Percentiles rank a stretch among this genome's conserved stretches.
Evolutionary conservation across 2,797 vertebrate genomes (phyloP).

Genomic region (Toxotes lorentzi): DNA sequence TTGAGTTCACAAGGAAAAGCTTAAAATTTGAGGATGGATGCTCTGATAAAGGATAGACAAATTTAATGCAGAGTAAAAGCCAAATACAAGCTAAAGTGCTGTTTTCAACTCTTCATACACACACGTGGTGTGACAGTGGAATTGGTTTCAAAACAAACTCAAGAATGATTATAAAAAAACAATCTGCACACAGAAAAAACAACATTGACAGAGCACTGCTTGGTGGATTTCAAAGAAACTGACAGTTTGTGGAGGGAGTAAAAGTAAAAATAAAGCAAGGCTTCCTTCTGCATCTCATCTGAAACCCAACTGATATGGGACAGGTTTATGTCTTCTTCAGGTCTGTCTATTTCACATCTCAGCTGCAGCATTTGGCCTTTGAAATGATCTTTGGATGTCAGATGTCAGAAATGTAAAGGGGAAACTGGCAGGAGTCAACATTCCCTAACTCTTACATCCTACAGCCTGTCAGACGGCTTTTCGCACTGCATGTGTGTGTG

Average conservation of each 20-base stretch:
- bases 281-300: conserved; percentile 24
- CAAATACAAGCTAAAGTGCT: neutral
- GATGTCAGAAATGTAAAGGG: conserved; percentile 29
- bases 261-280: conserved; percentile 6
- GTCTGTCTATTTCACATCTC: conserved; percentile 52
- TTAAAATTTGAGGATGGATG: neutral
- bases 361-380: conserved; percentile 34
- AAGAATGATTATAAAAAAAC: conserved; percentile 6
- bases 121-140: conserved; percentile 6
- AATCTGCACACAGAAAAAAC: neutral
- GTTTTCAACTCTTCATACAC: conserved; percentile 11
- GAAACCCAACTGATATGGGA: conserved; percentile 15
- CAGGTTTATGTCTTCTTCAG: conserved; percentile 30
- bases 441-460: conserved; percentile 1
- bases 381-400: conserved; percentile 39
- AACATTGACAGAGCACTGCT: conserved; percentile 22
- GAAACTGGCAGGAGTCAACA: conserved; percentile 17
- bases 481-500: neutral
- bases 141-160: conserved; percentile 19
- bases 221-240: conserved; percentile 29
- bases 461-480: neutral
- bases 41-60: neutral
- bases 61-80: conserved; percentile 22
- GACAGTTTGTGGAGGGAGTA: neutral
- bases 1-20: neutral